Conservation (phyloP, 1,140 invertebrate species). For the Sinella curviseta region DNA sequence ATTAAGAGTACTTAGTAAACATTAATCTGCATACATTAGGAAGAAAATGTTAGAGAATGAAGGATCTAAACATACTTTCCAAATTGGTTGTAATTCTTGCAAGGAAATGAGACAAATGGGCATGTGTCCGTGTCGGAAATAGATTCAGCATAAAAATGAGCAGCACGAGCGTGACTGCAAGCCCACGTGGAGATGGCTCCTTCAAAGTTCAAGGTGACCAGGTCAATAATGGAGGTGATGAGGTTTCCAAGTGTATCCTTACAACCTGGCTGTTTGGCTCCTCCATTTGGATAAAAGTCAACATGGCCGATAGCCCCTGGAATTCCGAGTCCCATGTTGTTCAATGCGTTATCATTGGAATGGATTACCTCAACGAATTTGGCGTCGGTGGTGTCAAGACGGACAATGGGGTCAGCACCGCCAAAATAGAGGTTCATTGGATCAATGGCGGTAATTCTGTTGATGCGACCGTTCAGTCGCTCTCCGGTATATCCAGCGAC, state of each 20-base stretch:
- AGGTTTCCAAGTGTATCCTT: constrained; percentile 35
- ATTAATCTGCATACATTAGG: too few species aligned
- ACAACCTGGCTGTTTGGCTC: constrained; percentile 42
- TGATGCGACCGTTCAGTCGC: constrained; percentile 7
- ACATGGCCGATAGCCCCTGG: constrained; percentile 32
- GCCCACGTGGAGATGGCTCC: constrained; percentile 32
- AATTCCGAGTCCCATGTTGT: constrained; percentile 37
- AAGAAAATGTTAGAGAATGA: too few species aligned
- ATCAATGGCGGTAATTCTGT: constrained; percentile 55
- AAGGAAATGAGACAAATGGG: constrained; percentile 39
- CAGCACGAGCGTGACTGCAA: constrained; percentile 43
- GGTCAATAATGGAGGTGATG: constrained; percentile 22
- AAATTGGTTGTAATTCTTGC: constrained; percentile 28
- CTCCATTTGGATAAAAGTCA: constrained; percentile 36
- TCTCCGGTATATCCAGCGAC: constrained; percentile 35
- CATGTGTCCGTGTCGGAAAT: constrained; percentile 20
- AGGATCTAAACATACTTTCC: constrained; percentile 25
- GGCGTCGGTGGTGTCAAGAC: constrained; percentile 58
- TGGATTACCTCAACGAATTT: constrained; percentile 58
- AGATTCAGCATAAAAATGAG: constrained; percentile 41
- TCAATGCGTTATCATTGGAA: constrained; percentile 52
- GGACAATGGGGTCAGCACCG: constrained; percentile 54
- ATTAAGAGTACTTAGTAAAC: too few species aligned
- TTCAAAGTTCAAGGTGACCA: constrained; percentile 29
- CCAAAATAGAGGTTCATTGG: constrained; percentile 61